Conservation (phyloP, 2,888 invertebrate genomes). For the Diadegma fenestrale region DNA sequence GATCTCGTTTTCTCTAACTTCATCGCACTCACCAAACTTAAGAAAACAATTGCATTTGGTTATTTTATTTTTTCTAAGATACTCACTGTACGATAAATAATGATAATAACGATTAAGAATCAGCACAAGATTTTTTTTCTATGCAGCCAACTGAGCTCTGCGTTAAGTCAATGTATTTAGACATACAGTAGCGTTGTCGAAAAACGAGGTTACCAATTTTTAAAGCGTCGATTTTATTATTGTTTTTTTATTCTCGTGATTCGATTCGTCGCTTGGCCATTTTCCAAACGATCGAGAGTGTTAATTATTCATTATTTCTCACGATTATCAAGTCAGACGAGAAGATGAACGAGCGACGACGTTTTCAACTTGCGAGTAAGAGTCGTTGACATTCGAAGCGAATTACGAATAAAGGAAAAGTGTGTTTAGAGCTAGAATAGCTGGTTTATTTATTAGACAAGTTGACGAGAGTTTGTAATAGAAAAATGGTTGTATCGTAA, state of each 20-base stretch:
- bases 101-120: conserved; percentile 51
- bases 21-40: conserved; percentile 61
- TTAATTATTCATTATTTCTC: conserved; percentile 2
- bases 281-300: conserved; percentile 29
- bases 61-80: conserved; percentile 57
- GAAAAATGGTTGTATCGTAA: conserved; percentile 59
- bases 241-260: conserved; percentile 12
- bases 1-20: conserved; percentile 43
- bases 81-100: conserved; percentile 57
- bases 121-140: conserved; percentile 58
- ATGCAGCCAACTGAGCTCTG: conserved; percentile 58
- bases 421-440: conserved; percentile 42
- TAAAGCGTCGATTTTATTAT: neutral
- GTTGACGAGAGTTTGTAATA: conserved; percentile 59
- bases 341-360: conserved; percentile 20
- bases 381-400: neutral
- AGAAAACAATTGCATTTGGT: conserved; percentile 66
- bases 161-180: conserved; percentile 63
- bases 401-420: conserved; percentile 1
- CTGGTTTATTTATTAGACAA: conserved; percentile 17
- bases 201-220: conserved; percentile 67
- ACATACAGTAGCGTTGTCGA: conserved; percentile 55
- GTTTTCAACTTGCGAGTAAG: neutral
- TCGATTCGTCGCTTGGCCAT: neutral
- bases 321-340: conserved; percentile 27